A percentile compares a stretch with the other conserved stretches of the same genome.
Conservation (phyloP, 2,888 invertebrate species). For the Conchocele bisecta region DNA sequence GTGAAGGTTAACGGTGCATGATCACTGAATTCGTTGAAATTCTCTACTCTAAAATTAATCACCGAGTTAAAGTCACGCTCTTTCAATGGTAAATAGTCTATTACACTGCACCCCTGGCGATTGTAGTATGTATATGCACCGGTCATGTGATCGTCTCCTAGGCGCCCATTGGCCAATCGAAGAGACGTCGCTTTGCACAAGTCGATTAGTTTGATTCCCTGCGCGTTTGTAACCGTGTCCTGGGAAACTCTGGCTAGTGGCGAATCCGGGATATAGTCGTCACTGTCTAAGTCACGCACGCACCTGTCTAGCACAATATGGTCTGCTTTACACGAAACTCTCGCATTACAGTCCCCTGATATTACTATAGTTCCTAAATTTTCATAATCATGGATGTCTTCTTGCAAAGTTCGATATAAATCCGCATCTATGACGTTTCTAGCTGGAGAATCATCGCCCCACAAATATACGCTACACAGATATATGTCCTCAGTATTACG, state of each 20-base stretch:
- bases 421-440: background rate
- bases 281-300: background rate
- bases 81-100: conserved; percentile 11
- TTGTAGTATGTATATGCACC: background rate
- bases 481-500: too few relatives aligned
- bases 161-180: conserved; percentile 6
- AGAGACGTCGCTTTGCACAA: conserved; percentile 8
- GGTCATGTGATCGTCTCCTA: background rate
- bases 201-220: conserved; percentile 14
- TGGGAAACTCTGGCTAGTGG: conserved; percentile 5
- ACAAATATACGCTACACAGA: too few relatives aligned
- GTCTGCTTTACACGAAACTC: background rate
- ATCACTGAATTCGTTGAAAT: background rate
- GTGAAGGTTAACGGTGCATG: background rate
- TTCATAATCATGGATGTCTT: conserved; percentile 4
- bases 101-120: background rate
- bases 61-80: background rate
- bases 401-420: background rate
- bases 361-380: background rate
- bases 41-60: conserved; percentile 1
- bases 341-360: conserved; percentile 6
- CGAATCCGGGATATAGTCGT: background rate
- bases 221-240: conserved; percentile 4
- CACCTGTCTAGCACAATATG: background rate
- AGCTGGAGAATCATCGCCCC: conserved; percentile 1